phyloP scores from a whole-genome alignment of 2,888 invertebrate genomes.

The Clivina fossor region DNA sequence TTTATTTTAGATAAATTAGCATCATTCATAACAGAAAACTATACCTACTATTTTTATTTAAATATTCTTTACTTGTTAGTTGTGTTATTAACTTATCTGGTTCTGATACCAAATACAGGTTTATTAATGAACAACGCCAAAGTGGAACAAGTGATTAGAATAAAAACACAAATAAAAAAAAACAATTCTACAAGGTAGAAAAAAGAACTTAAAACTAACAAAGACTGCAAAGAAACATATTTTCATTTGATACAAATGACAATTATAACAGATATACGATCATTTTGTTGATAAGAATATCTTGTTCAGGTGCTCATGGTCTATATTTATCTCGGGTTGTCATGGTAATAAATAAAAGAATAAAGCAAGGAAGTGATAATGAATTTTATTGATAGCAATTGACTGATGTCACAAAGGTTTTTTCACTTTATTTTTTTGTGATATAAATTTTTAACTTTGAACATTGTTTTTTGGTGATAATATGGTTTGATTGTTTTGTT shows the following conservation, averaged over 20 bases:
- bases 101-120: not conserved
- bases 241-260: constrained; percentile 1
- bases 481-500: constrained; percentile 4
- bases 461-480: no score
- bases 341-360: constrained; percentile 20
- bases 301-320: constrained; percentile 13
- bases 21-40: no score
- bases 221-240: not conserved
- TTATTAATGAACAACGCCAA: not conserved
- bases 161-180: no score
- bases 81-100: not conserved
- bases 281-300: constrained; percentile 14
- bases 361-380: constrained; percentile 25
- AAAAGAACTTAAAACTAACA: not conserved
- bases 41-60: no score
- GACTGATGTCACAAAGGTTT: no score
- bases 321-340: constrained; percentile 20
- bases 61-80: no score
- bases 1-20: no score
- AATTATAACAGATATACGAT: constrained; percentile 29
- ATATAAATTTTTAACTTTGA: no score
- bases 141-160: no score
- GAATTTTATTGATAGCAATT: constrained; percentile 19
- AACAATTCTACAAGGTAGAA: not conserved
- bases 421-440: no score